phyloP scores from a whole-genome alignment of 2,888 invertebrate genomes.

The Barypeithes pellucidus region DNA sequence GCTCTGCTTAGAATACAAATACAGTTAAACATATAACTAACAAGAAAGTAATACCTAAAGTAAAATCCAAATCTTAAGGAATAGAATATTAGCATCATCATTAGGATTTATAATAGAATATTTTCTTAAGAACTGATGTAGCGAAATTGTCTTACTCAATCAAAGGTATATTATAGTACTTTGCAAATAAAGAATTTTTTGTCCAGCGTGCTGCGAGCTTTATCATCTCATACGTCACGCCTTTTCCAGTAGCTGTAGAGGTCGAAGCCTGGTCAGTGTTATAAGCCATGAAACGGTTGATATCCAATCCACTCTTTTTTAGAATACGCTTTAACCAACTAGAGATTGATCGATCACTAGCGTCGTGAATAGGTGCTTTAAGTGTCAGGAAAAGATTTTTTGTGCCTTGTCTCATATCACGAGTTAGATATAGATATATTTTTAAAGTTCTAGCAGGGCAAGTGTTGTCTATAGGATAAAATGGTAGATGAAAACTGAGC shows the following conservation, averaged over 20 bases:
- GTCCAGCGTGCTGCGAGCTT: slow-evolving; percentile 57
- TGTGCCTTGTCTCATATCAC: too few species aligned
- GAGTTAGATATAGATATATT: too few species aligned
- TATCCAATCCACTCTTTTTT: slow-evolving; percentile 52
- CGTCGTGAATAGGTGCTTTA: slow-evolving; percentile 33
- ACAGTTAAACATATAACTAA: too few species aligned
- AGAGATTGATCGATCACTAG: slow-evolving; percentile 27
- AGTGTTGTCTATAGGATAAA: too few species aligned
- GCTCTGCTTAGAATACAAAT: too few species aligned
- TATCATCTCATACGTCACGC: slow-evolving; percentile 55
- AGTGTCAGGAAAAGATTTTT: too few species aligned
- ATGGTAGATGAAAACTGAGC: slow-evolving; percentile 47
- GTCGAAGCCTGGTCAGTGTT: slow-evolving; percentile 37
- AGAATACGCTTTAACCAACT: slow-evolving; percentile 41
- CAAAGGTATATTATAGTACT: slow-evolving; percentile 53
- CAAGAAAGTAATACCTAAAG: too few species aligned
- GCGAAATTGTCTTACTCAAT: slow-evolving; percentile 19
- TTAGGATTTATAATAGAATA: too few species aligned
- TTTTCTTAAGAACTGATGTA: not conserved
- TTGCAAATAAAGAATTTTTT: slow-evolving; percentile 50
- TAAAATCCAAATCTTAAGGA: too few species aligned
- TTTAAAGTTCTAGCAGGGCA: too few species aligned
- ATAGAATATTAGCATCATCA: too few species aligned
- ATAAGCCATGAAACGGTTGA: too few species aligned
- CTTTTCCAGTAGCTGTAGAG: slow-evolving; percentile 34